Evolutionary conservation across 1,140 invertebrate species (phyloP).

Genomic region (Calephelis virginiensis): DNA sequence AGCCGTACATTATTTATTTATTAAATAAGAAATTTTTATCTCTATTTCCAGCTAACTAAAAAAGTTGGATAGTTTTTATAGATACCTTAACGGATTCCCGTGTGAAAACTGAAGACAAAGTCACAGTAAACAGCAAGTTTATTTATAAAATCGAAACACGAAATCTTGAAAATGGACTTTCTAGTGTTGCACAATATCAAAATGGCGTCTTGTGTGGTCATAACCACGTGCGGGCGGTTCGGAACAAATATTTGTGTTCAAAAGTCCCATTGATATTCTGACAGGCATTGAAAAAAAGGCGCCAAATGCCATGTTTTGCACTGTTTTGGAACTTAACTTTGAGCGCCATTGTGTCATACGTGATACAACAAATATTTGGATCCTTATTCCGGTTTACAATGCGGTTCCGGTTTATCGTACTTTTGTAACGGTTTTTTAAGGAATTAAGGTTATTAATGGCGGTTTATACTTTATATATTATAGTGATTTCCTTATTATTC

Average conservation of each 20-base stretch:
- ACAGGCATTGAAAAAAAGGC: slow-evolving; percentile 50
- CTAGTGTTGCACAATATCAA: slow-evolving; percentile 48
- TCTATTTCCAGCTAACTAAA: too few relatives aligned
- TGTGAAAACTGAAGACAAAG: too few relatives aligned
- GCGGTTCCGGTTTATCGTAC: slow-evolving; percentile 9
- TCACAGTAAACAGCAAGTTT: too few relatives aligned
- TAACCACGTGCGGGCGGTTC: slow-evolving; percentile 46
- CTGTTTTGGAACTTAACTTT: slow-evolving; percentile 26
- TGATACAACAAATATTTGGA: slow-evolving; percentile 13
- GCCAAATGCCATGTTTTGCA: slow-evolving; percentile 51
- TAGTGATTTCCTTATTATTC: too few relatives aligned
- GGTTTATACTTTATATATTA: too few relatives aligned
- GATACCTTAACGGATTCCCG: too few relatives aligned
- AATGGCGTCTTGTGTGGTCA: slow-evolving; percentile 64
- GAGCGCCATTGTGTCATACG: slow-evolving; percentile 18
- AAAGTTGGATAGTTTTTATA: too few relatives aligned
- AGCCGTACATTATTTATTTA: too few relatives aligned
- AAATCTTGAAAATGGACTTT: background rate
- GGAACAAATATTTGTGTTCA: slow-evolving; percentile 65
- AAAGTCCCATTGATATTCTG: slow-evolving; percentile 62
- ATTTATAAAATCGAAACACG: too few relatives aligned
- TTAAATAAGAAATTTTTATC: too few relatives aligned
- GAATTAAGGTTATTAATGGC: too few relatives aligned
- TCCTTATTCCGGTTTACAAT: slow-evolving; percentile 7
- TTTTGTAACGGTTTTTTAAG: background rate